Evolutionary conservation across 92 coral and sea anemone genomes (phyloP).

Genomic region (Anthopleura xanthogrammica): DNA sequence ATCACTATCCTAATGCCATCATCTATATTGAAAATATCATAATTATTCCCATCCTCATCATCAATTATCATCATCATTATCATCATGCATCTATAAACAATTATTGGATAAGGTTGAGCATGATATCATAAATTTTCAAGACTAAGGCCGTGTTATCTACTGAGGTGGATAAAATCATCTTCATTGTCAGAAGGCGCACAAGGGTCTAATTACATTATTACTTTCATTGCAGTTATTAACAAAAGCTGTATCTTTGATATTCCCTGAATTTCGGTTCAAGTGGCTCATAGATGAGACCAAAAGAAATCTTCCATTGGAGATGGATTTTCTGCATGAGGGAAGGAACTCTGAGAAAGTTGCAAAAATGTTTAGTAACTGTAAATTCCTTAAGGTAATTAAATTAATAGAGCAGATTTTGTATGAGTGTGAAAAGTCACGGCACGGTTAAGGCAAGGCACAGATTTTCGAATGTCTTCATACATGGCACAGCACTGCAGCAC

Average conservation of each 20-base stretch:
- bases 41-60: too few relatives aligned
- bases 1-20: too few relatives aligned
- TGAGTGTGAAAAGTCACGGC: neutral
- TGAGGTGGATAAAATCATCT: too few relatives aligned
- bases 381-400: constrained; percentile 76
- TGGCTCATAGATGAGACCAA: constrained; percentile 99
- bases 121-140: too few relatives aligned
- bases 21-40: too few relatives aligned
- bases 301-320: constrained; percentile 90
- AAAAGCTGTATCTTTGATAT: constrained; percentile 76
- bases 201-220: neutral
- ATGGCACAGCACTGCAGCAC: too few relatives aligned
- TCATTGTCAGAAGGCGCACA: too few relatives aligned
- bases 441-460: neutral
- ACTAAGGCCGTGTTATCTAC: too few relatives aligned
- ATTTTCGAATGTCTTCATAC: neutral
- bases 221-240: constrained; percentile 59
- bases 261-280: constrained; percentile 87
- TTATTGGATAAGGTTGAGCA: too few relatives aligned
- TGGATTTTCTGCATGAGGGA: constrained; percentile 93
- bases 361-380: constrained; percentile 59
- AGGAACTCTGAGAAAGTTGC: constrained; percentile 83
- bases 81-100: too few relatives aligned
- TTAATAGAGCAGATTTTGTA: neutral
- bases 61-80: too few relatives aligned